Evolutionary conservation across 2,888 invertebrate genomes (phyloP).

Genomic region (Ellobium chinense): DNA sequence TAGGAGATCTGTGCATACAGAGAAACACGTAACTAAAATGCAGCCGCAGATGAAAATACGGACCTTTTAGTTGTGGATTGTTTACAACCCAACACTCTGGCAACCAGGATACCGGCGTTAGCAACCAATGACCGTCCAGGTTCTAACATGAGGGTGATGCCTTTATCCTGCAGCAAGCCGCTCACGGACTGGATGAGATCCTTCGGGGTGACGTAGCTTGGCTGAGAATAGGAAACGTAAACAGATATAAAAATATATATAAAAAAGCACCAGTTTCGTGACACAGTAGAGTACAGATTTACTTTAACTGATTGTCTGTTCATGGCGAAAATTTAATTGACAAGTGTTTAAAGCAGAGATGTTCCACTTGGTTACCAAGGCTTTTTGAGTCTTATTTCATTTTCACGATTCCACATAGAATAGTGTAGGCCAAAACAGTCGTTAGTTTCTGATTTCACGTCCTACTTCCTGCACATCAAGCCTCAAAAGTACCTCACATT

Average conservation of each 20-base stretch:
- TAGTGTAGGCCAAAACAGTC: too few relatives aligned
- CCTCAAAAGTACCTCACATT: too few relatives aligned
- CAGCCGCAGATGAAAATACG: too few relatives aligned
- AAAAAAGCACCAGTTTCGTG: neutral
- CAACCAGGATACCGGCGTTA: conserved; percentile 71
- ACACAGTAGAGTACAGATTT: too few relatives aligned
- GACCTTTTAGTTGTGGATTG: conserved; percentile 62
- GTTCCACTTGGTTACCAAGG: too few relatives aligned
- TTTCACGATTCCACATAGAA: too few relatives aligned
- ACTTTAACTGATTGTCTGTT: too few relatives aligned
- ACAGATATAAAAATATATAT: neutral
- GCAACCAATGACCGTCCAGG: conserved; percentile 79
- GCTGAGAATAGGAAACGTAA: conserved; percentile 20
- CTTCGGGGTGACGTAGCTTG: conserved; percentile 57
- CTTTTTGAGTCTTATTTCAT: too few relatives aligned
- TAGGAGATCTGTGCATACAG: neutral
- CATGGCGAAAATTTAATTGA: too few relatives aligned
- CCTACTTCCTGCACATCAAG: too few relatives aligned
- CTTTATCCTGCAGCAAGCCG: conserved; percentile 56
- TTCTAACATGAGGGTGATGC: conserved; percentile 76
- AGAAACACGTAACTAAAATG: neutral
- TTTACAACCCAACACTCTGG: conserved; percentile 76
- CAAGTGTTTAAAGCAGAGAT: too few relatives aligned
- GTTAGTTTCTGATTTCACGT: too few relatives aligned
- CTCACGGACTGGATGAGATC: conserved; percentile 61